Evolutionary conservation across 2,888 invertebrate genomes (phyloP).

Genomic region (Megaustenia siamemsis): DNA sequence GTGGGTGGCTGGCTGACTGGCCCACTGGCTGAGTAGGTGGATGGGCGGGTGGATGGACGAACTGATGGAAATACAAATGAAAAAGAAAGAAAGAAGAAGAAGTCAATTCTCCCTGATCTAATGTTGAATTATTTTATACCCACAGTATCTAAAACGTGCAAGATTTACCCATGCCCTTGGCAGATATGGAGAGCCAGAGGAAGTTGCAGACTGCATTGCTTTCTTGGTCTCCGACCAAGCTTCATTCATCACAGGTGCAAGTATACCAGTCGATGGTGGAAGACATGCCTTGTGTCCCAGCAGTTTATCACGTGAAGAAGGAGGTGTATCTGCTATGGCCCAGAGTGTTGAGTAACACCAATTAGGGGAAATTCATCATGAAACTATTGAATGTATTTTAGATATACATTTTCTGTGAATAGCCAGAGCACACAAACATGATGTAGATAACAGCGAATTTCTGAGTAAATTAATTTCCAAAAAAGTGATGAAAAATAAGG

Average conservation of each 20-base stretch:
- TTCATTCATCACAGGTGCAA: constrained; percentile 93
- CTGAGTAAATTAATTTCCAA: no score
- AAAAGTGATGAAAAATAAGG: no score
- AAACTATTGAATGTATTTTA: no score
- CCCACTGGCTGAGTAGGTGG: no score
- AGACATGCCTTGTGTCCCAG: constrained; percentile 93
- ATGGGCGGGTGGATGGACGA: no score
- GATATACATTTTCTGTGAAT: no score
- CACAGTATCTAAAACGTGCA: constrained; percentile 88
- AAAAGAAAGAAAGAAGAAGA: no score
- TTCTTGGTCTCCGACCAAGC: constrained; percentile 92
- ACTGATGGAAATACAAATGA: no score
- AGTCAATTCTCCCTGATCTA: no score
- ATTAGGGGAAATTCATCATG: background rate
- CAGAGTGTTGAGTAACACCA: constrained; percentile 36
- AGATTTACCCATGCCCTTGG: constrained; percentile 94
- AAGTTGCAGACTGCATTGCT: constrained; percentile 93
- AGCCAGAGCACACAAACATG: no score
- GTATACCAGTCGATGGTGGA: constrained; percentile 95
- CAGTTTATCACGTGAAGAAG: constrained; percentile 48
- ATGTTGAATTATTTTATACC: background rate
- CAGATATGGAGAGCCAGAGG: constrained; percentile 89
- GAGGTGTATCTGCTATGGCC: constrained; percentile 52
- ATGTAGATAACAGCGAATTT: no score
- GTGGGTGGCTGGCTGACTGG: no score